phyloP scores from a whole-genome alignment of 2,888 invertebrate genomes.

The Lutraria lutraria region DNA sequence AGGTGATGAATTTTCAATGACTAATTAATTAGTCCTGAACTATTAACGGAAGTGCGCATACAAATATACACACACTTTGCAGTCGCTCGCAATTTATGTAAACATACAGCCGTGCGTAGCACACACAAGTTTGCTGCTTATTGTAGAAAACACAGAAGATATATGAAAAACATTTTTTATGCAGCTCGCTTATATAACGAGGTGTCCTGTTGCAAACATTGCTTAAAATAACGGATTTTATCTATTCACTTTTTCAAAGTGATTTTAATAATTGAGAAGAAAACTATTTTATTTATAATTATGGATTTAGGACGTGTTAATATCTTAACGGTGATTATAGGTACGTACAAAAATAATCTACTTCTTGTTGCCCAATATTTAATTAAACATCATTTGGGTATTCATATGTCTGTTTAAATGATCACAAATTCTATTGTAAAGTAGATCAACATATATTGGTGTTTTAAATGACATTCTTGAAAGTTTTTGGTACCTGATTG shows the following conservation, averaged over 20 bases:
- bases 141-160: no score
- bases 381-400: no score
- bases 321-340: neutral
- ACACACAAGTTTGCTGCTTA: neutral
- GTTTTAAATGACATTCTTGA: no score
- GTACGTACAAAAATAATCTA: neutral
- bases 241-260: neutral
- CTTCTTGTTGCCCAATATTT: neutral
- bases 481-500: no score
- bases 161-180: no score
- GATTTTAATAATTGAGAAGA: neutral
- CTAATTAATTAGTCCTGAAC: neutral
- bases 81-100: neutral
- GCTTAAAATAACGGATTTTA: neutral
- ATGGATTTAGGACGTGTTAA: neutral
- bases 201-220: neutral
- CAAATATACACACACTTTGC: neutral
- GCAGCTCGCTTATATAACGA: neutral
- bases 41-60: slow-evolving; percentile 5
- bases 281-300: neutral
- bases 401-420: no score
- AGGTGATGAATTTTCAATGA: neutral
- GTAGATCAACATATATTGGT: no score
- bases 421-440: no score
- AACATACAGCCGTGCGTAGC: neutral